phyloP scores from a whole-genome alignment of 2,113 vertebrate species.

The Serilophus lunatus region DNA sequence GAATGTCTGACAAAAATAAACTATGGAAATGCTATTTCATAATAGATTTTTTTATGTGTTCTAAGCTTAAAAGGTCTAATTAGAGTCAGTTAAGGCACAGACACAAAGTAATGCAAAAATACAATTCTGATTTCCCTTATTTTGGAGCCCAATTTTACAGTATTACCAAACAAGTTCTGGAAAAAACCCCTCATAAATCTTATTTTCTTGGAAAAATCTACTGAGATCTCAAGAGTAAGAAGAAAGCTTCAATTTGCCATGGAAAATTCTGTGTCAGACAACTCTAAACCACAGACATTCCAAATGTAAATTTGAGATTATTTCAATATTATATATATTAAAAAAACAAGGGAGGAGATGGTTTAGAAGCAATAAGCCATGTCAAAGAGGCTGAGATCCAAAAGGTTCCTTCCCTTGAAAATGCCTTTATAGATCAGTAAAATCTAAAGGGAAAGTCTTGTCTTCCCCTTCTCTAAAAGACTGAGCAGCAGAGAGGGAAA shows the following conservation, averaged over 20 bases:
- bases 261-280: not conserved
- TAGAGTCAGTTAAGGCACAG: not conserved
- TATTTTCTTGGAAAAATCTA: not conserved
- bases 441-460: not conserved
- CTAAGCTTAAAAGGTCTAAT: not conserved
- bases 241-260: not conserved
- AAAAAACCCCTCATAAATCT: not conserved
- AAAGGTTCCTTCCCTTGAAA: not conserved
- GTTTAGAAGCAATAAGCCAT: not conserved
- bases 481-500: not conserved
- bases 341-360: not conserved
- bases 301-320: not conserved
- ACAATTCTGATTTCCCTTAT: not conserved
- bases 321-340: rapidly evolving
- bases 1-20: not conserved
- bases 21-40: not conserved
- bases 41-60: not conserved
- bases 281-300: not conserved
- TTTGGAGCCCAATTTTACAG: not conserved
- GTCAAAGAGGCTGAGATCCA: not conserved
- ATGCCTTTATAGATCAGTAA: not conserved
- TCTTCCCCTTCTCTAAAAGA: not conserved
- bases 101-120: not conserved
- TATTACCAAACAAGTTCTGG: not conserved
- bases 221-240: not conserved